Conservation (phyloP, 1,140 invertebrate genomes). For the Armadillidium nasatum region DNA sequence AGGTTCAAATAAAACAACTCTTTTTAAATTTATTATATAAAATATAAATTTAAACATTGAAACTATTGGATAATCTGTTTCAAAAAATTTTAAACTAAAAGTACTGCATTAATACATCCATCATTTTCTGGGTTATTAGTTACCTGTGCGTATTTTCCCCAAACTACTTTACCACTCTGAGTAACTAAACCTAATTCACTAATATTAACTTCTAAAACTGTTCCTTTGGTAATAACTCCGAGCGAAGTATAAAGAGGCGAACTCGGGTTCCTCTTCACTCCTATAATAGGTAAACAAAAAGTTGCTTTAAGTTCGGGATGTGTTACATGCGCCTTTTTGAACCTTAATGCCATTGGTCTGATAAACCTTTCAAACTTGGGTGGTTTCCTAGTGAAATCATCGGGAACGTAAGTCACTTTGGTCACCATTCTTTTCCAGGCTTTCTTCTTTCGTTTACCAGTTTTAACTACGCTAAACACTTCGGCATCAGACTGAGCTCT, state of each 20-base stretch:
- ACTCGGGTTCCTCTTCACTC: slow-evolving; percentile 98
- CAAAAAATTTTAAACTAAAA: slow-evolving; percentile 63
- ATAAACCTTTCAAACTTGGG: slow-evolving; percentile 99
- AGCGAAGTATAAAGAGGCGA: slow-evolving; percentile 94
- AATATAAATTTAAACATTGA: too few relatives aligned
- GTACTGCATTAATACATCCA: slow-evolving; percentile 98
- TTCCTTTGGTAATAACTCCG: slow-evolving; percentile 98
- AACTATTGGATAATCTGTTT: too few relatives aligned
- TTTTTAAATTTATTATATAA: too few relatives aligned
- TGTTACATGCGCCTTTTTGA: slow-evolving; percentile 96
- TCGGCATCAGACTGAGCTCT: slow-evolving; percentile 95
- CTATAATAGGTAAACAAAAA: slow-evolving; percentile 96
- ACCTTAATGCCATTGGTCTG: slow-evolving; percentile 91
- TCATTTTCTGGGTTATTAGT: slow-evolving; percentile 99
- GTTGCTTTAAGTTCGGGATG: slow-evolving; percentile 99
- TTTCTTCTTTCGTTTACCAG: slow-evolving; percentile 91
- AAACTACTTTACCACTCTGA: slow-evolving; percentile 97
- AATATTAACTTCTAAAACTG: slow-evolving; percentile 95
- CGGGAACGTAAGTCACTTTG: slow-evolving; percentile 96
- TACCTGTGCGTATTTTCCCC: slow-evolving; percentile 99
- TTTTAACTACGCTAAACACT: slow-evolving; percentile 91
- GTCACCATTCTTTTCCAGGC: slow-evolving; percentile 99
- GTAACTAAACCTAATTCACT: slow-evolving; percentile 98
- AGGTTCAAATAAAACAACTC: too few relatives aligned
- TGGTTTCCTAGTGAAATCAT: slow-evolving; percentile 97